Percentiles rank a stretch among this genome's conserved stretches.
phyloP scores from a whole-genome alignment of 2,797 vertebrate genomes.

The Enteromius paludinosus region DNA sequence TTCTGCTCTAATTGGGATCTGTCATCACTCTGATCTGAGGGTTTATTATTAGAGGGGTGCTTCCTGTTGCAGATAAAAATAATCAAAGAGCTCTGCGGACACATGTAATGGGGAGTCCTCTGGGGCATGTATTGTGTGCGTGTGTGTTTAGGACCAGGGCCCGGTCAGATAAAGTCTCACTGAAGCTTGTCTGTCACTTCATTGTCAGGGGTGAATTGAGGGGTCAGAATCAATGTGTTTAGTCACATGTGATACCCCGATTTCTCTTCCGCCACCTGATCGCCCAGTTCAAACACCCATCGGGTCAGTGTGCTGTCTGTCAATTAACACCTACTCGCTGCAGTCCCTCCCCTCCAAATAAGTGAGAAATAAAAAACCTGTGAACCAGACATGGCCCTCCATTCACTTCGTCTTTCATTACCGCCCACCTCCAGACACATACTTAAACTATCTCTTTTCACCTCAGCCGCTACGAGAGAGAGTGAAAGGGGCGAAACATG shows the following conservation, averaged over 20 bases:
- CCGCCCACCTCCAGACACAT: conserved; percentile 21
- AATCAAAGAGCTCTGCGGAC: conserved; percentile 71
- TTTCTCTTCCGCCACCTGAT: conserved; percentile 44
- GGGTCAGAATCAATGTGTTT: conserved; percentile 32
- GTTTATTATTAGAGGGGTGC: conserved; percentile 80
- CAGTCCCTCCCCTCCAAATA: conserved; percentile 5
- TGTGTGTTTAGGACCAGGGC: conserved; percentile 35
- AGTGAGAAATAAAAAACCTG: conserved; percentile 54
- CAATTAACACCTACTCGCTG: conserved; percentile 46
- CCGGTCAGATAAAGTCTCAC: conserved; percentile 22
- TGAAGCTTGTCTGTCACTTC: conserved; percentile 13
- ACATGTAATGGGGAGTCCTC: conserved; percentile 64
- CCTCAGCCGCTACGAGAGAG: conserved; percentile 2
- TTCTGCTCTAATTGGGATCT: conserved; percentile 69
- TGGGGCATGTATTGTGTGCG: conserved; percentile 40
- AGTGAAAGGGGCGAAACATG: conserved; percentile 55
- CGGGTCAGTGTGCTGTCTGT: conserved; percentile 43
- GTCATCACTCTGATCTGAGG: conserved; percentile 74
- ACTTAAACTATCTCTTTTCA: conserved; percentile 30
- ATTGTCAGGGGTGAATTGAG: conserved; percentile 28
- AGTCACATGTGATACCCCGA: conserved; percentile 14
- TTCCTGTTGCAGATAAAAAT: conserved; percentile 84
- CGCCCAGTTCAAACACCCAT: conserved; percentile 13
- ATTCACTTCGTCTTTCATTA: conserved; percentile 44
- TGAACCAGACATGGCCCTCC: conserved; percentile 53